These are phyloP conservation scores for Tachypleus tridentatus DNA, from an alignment of 1,140 invertebrate genomes.

Conservation along the genomic window DNA sequence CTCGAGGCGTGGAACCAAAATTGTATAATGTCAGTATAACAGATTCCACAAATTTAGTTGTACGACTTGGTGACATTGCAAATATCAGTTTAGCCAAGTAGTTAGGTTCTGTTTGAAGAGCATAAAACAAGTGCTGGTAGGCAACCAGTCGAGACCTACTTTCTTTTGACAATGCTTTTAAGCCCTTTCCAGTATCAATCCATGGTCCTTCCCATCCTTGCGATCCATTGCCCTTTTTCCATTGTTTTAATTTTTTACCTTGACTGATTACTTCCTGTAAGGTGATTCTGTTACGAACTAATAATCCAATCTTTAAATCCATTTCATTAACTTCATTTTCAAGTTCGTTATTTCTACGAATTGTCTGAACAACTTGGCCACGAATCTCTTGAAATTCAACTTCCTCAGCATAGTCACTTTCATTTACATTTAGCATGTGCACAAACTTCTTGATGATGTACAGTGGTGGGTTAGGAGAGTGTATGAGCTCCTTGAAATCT, in stretches of 20 bases:
- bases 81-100: slow-evolving; percentile 66
- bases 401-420: slow-evolving; percentile 55
- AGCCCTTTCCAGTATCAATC: slow-evolving; percentile 26
- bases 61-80: slow-evolving; percentile 55
- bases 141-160: slow-evolving; percentile 53
- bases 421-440: slow-evolving; percentile 53
- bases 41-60: slow-evolving; percentile 61
- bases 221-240: slow-evolving; percentile 30
- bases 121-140: slow-evolving; percentile 69
- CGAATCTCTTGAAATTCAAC: slow-evolving; percentile 48
- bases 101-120: slow-evolving; percentile 59
- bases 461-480: slow-evolving; percentile 51
- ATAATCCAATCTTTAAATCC: slow-evolving; percentile 68
- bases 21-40: slow-evolving; percentile 65
- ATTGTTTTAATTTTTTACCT: slow-evolving; percentile 51
- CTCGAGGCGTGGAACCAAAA: slow-evolving; percentile 61
- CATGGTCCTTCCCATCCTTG: too few relatives aligned
- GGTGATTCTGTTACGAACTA: slow-evolving; percentile 67
- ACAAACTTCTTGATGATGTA: slow-evolving; percentile 59
- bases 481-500: slow-evolving; percentile 46
- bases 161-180: slow-evolving; percentile 56
- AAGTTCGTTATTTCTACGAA: slow-evolving; percentile 59
- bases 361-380: slow-evolving; percentile 58
- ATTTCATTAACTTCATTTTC: slow-evolving; percentile 60
- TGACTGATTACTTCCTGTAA: slow-evolving; percentile 56